Conservation (phyloP, 2,888 invertebrate species). For the Melipona beecheii region DNA sequence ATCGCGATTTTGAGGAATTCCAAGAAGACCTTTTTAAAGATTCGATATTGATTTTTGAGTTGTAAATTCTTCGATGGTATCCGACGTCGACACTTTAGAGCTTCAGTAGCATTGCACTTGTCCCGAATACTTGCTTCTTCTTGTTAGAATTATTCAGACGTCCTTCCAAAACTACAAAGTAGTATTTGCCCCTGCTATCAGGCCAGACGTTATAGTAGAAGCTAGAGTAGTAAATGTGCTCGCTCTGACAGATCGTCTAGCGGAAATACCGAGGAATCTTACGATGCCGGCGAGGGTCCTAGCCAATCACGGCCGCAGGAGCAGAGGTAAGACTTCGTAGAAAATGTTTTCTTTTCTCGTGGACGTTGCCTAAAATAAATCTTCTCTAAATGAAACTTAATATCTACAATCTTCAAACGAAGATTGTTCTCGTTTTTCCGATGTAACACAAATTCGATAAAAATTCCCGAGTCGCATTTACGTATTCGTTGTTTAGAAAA, state of each 20-base stretch:
- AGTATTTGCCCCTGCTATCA: conserved; percentile 33
- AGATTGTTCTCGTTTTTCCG: too few species aligned
- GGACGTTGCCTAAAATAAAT: background rate
- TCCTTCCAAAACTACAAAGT: background rate
- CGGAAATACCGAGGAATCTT: conserved; percentile 69
- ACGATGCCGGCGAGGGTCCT: conserved; percentile 75
- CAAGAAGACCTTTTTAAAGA: background rate
- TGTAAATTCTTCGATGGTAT: background rate
- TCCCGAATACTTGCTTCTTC: conserved; percentile 21
- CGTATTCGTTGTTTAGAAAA: background rate
- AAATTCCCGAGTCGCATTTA: background rate
- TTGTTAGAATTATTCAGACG: conserved; percentile 1
- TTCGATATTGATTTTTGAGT: background rate
- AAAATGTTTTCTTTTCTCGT: conserved; percentile 9
- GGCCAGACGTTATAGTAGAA: conserved; percentile 53
- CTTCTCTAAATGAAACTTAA: background rate
- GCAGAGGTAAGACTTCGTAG: conserved; percentile 72
- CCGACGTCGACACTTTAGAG: conserved; percentile 5
- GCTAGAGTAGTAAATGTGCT: conserved; percentile 80
- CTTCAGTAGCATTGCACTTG: conserved; percentile 48
- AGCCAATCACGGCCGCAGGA: conserved; percentile 62
- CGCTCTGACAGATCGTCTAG: conserved; percentile 78
- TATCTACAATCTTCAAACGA: background rate
- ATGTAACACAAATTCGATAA: background rate
- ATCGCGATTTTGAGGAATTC: background rate